Evolutionary conservation across 53 echinoderm and acorn worm species (phyloP).

Genomic region (Actinopyga echinites): DNA sequence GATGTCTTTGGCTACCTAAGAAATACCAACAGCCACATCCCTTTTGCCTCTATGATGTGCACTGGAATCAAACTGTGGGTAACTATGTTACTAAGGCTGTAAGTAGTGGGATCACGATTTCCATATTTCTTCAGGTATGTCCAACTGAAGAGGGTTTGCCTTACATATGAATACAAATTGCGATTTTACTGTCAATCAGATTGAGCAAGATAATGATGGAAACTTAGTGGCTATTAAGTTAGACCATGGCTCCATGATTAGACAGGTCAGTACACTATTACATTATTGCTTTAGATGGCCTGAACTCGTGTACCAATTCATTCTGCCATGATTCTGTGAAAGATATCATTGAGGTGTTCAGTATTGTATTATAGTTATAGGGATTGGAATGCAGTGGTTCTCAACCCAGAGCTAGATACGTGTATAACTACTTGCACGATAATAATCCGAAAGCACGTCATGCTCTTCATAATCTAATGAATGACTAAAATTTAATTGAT

Average conservation of each 20-base stretch:
- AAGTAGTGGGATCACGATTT: background rate
- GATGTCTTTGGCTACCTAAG: slow-evolving; percentile 11
- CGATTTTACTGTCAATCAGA: too few relatives aligned
- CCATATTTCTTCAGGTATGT: background rate
- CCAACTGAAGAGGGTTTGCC: background rate
- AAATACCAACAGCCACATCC: background rate
- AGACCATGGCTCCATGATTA: too few relatives aligned
- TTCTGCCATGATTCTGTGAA: background rate
- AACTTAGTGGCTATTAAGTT: too few relatives aligned
- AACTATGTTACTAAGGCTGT: background rate
- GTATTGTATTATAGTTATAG: slow-evolving; percentile 6
- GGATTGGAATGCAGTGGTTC: background rate
- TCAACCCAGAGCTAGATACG: too few relatives aligned
- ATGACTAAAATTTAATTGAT: background rate
- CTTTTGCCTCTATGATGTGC: background rate
- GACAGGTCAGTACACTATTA: too few relatives aligned
- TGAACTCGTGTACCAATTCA: background rate
- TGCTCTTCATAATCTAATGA: background rate
- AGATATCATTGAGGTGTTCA: background rate
- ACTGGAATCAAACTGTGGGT: background rate
- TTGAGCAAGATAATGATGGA: too few relatives aligned
- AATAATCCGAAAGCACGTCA: background rate
- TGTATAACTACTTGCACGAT: background rate
- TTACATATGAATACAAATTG: background rate
- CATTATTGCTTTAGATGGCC: background rate